phyloP scores from a whole-genome alignment of 2,113 vertebrate genomes.

The Isichthys henryi region DNA sequence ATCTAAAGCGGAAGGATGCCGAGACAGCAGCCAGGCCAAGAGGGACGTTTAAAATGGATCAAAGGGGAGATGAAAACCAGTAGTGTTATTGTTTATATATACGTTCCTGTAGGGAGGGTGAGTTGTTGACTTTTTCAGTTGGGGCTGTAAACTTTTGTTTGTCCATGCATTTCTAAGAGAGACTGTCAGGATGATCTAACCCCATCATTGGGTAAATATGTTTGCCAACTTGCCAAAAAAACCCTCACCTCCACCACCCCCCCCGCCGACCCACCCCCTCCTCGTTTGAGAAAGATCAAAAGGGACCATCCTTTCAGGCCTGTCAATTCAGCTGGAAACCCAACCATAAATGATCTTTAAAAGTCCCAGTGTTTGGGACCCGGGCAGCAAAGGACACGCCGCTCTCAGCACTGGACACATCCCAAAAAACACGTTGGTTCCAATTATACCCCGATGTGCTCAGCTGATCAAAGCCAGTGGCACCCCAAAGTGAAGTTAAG shows the following conservation, averaged over 20 bases:
- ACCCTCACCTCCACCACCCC: background rate
- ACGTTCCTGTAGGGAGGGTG: background rate
- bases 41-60: slow-evolving; percentile 47
- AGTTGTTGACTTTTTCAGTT: slow-evolving; percentile 19
- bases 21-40: slow-evolving; percentile 33
- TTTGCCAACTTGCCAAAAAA: background rate
- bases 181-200: slow-evolving; percentile 19
- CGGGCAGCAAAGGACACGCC: slow-evolving; percentile 34
- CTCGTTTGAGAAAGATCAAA: slow-evolving; percentile 64
- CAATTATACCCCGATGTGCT: slow-evolving; percentile 45
- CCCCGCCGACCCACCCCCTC: slow-evolving; percentile 33
- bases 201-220: slow-evolving; percentile 15
- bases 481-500: slow-evolving; percentile 20
- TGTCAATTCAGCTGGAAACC: slow-evolving; percentile 64
- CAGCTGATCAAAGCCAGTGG: slow-evolving; percentile 53
- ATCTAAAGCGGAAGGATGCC: background rate
- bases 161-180: slow-evolving; percentile 16
- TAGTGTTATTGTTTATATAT: slow-evolving; percentile 10
- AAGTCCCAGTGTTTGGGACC: slow-evolving; percentile 46
- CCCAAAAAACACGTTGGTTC: slow-evolving; percentile 47
- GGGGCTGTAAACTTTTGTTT: slow-evolving; percentile 20
- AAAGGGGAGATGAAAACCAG: slow-evolving; percentile 11
- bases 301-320: slow-evolving; percentile 53
- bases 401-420: slow-evolving; percentile 40
- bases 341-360: slow-evolving; percentile 57